Evolutionary conservation across 2,797 vertebrate genomes (phyloP), one percentile per base, ranked within the genome.

Genomic region (Helicolenus hilgendorfi): DNA sequence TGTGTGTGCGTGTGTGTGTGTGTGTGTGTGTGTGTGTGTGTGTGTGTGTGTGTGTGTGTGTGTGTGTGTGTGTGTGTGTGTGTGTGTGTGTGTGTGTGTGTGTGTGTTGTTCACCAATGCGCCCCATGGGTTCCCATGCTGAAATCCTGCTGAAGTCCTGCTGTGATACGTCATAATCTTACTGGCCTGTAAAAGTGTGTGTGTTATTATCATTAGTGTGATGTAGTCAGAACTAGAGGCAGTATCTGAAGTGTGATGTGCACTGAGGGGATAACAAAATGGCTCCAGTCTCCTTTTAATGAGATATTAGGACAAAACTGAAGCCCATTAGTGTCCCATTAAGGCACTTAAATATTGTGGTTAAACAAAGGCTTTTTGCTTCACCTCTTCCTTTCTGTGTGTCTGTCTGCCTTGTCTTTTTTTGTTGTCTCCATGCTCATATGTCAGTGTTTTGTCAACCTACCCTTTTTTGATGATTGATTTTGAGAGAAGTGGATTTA

Each of bases 131-230:
- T 64, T 79, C 68, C 88, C 78, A 90, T 64, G 84, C 74, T 80
- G 89, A 92, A 89, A 80, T 91, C 88, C 86, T 64, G 84, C 74
- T 80, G 89, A 92, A 89, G 82, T 91, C 88, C 86, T 91, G 82
- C 62, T 87, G 63, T 70, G 53, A 68, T 64, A 65, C 18, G 3
- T 18, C 3, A 29, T 35, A 38, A 77, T n/a, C 35, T 69, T 63
- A 62, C 24, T 29, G 79, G 11, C 29, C n/a, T 72, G 26, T 81
- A 53, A 22, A 45, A 64, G 62, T 67, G 60, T 56, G 55, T 67
- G 0, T 71, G 45, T 62, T 68, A 13, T 73, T 31, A 53, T 74
- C 9, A 62, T 59, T 14, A 59, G 22, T 14, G 24, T 73, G 63
- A 53, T 68, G 27, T 29, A 59, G 26, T 80, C 29, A 79, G 26